Conservation (phyloP, 2,797 vertebrate genomes). For the Petrocephalus sullivani region DNA sequence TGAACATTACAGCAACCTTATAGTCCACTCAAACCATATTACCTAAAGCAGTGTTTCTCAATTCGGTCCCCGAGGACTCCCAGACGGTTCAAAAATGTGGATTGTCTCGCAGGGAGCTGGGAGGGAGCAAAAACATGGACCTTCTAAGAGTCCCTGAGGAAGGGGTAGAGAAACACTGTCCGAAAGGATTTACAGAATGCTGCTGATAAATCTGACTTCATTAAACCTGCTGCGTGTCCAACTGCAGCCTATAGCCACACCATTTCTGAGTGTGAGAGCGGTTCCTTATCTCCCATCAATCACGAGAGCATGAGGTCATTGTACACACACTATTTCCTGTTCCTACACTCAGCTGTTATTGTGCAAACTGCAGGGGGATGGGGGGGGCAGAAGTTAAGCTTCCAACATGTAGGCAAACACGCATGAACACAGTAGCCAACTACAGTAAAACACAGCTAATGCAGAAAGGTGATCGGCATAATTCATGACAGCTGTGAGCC, state of each 20-base stretch:
- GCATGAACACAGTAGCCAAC: not conserved
- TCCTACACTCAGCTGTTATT: not conserved
- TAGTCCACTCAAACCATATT: not conserved
- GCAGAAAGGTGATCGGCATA: slow-evolving; percentile 18
- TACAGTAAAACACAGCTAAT: not conserved
- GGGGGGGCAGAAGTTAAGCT: not conserved
- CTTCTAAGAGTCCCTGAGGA: not conserved
- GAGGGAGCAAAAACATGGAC: not conserved
- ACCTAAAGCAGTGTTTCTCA: not conserved
- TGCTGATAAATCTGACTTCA: not conserved
- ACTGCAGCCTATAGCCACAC: not conserved
- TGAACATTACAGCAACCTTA: not conserved
- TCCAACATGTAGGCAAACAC: not conserved
- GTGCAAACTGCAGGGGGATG: slow-evolving; percentile 33
- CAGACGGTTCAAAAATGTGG: not conserved
- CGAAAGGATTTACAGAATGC: not conserved
- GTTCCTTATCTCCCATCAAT: slow-evolving; percentile 38
- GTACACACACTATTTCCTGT: slow-evolving; percentile 13
- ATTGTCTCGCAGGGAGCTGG: not conserved
- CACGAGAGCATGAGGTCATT: slow-evolving; percentile 70
- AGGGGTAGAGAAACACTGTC: not conserved
- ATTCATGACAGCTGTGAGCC: slow-evolving; percentile 40
- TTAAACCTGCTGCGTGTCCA: not conserved
- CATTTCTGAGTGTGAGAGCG: not conserved
- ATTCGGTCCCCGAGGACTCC: not conserved